Percentiles rank a stretch among this genome's conserved stretches.
Evolutionary conservation across 2,113 vertebrate species (phyloP).

Genomic region (Grammomys surdaster): DNA sequence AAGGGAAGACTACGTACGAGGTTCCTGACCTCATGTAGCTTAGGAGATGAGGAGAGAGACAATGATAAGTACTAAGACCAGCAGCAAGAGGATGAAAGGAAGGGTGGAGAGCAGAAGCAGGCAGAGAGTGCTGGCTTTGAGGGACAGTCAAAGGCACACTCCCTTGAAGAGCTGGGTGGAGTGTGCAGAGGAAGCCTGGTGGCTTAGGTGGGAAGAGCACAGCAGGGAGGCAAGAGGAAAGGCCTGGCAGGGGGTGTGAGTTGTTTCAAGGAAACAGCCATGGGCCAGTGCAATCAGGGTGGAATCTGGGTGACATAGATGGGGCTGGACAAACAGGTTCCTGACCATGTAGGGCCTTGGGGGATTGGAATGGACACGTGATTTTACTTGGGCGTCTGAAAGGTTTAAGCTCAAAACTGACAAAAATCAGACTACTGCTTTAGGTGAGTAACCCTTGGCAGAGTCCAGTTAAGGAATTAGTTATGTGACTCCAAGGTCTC

Average conservation of each 20-base stretch:
- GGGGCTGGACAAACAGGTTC: neutral
- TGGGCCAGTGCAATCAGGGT: neutral
- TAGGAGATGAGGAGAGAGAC: neutral
- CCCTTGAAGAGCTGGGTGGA: neutral
- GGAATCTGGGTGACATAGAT: neutral
- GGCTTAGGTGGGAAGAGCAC: neutral
- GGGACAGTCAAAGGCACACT: neutral
- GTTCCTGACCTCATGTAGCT: neutral
- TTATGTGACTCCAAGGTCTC: neutral
- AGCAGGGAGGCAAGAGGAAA: neutral
- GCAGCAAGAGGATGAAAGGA: neutral
- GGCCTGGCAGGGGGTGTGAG: neutral
- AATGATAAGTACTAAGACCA: neutral
- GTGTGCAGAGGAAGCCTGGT: neutral
- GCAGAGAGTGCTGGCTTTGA: neutral
- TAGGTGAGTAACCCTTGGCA: neutral
- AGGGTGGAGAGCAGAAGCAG: neutral
- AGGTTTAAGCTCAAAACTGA: neutral
- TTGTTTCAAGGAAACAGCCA: neutral
- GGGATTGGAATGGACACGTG: neutral
- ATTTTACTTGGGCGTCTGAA: constrained; percentile 26
- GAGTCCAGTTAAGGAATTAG: neutral
- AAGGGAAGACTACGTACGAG: neutral
- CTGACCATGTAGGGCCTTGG: neutral
- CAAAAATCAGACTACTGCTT: constrained; percentile 19